Base-by-base conservation (phyloP, 2,113 vertebrate species). In the Sitta europaea region DNA sequence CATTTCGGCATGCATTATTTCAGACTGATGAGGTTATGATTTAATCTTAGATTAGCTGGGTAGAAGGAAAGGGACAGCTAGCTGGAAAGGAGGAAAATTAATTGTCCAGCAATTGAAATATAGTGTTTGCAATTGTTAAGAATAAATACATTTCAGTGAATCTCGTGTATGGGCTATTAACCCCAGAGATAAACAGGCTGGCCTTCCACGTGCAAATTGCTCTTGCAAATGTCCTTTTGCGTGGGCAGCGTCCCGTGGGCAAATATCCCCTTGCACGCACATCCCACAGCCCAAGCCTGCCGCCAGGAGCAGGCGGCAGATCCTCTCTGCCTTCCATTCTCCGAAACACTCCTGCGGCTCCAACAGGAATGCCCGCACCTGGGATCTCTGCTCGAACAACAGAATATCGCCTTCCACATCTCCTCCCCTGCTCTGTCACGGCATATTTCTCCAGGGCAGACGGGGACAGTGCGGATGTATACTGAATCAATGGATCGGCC, bases 381-480 rank as follows among this genome's bases (percentile, higher is more conserved):
- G 47, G 42, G 23, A 45, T 43, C 33, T 57, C 61, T 31, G 55
- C 47, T 74, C 5, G 0, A 35, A 21, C 62, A 18, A 25, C 42
- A 4, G 7, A 1, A 54, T 9, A 24, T 9, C 82, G 14, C 71
- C 36, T 24, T 58, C 51, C 27, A 8, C 59, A 2, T 8, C 58
- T 24, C 43, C 47, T 47, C 40, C 38, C 57, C 9, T 15, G 50
- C 35, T 66, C 50, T 58, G 81, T n/a, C 83, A 2, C 2, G 4
- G 76, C n/a, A 0, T 11, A 6, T 50, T 79, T 59, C 61, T 25
- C 33, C 67, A 6, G 7, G 2, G 45, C 23, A 10, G 62, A 3
- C 24, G 9, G 62, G 48, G 43, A 22, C 28, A 22, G 4, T 5
- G n/a, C 2, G 42, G 48, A 5, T 51, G 6, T 3, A 3, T 0